Evolutionary conservation across 2,888 invertebrate species (phyloP), one percentile per base, ranked within the genome.

Genomic region (Diplolepis rosae): DNA sequence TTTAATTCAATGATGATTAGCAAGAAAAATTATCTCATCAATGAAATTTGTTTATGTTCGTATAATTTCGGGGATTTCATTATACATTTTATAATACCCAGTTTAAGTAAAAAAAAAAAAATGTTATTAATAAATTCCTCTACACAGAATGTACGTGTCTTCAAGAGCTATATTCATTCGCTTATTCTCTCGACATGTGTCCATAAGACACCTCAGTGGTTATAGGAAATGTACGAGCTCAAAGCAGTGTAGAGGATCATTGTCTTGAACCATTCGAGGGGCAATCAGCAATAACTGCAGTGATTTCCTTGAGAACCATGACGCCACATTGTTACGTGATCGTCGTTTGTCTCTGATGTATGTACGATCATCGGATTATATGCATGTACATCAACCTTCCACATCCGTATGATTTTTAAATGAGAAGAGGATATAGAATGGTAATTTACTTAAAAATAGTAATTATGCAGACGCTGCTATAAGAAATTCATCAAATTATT

Each of bases 261-360:
- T 52, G 69, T 66, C 71, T 56, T 48, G 77, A 78, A 74, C 79
- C 75, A 79, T 77, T 78, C 77, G 77, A 69, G 73, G 73, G 70
- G 83, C 80, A 82, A 85, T 85, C 84, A 83, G 67, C 77, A 77
- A 73, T 80, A 84, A 85, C 83, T 79, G 82, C 83, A 69, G 77
- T 75, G 77, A 81, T 83, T 75, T 74, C 72, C 72, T 77, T 71
- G 68, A 70, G 75, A 78, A 77, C 77, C 83, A 78, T 79, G 82
- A 83, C 78, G 82, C 76, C 75, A 76, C 77, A 74, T 73, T 79
- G 77, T 81, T 84, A 85, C 85, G 84, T 84, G 85, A 82, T 82
- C 79, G 83, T 84, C 84, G 84, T 84, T 85, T 84, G 83, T 82
- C 80, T 77, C 79, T 81, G 80, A 80, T 76, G 74, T 75, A 73